Evolutionary conservation across 2,888 invertebrate genomes (phyloP), one percentile per base, ranked within the genome.

Genomic region (Dusona sp.): DNA sequence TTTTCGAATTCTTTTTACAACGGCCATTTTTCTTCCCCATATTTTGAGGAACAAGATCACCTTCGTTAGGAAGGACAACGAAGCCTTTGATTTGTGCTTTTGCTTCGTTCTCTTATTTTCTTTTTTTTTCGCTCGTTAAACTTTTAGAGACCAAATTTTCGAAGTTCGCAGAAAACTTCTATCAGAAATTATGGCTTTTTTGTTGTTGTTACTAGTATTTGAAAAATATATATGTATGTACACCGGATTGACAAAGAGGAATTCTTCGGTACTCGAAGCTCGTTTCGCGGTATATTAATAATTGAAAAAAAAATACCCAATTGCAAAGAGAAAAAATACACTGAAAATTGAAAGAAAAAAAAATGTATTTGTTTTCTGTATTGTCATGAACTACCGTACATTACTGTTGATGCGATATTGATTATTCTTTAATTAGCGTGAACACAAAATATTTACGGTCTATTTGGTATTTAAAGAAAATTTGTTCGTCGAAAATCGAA

Each of bases 401-500:
- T 81, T 68, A 79, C 79, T 81, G 72, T 82, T 83, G 65, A 79
- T 80, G 74, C 70, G 81, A 68, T 85, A 84, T 68, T 86, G 88
- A 89, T 90, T 83, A 87, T 88, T 84, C 86, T 88, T 79, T 85
- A 86, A 72, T 88, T 77, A 78, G 73, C 68, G 72, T 87, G 88
- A 90, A 89, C 88, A 90, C 88, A 88, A 85, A 83, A 38, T 88
- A 87, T 88, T 61, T 82, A 75, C 84, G 83, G 48, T 83, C 80
- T 88, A 86, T 88, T 90, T 87, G 88, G 89, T 89, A 86, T 81
- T 88, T 16, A 16, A 29, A 61, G 61, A 61, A 54, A 61, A 25
- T 70, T 74, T 57, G n/a, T 54, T 38, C 74, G 25, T 65, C 74
- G n/a, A 61, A 33, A 25, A 38, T 65, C 65, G 73, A 74, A 78